phyloP scores from a whole-genome alignment of 2,113 vertebrate genomes.

The Pterophyllum scalare region DNA sequence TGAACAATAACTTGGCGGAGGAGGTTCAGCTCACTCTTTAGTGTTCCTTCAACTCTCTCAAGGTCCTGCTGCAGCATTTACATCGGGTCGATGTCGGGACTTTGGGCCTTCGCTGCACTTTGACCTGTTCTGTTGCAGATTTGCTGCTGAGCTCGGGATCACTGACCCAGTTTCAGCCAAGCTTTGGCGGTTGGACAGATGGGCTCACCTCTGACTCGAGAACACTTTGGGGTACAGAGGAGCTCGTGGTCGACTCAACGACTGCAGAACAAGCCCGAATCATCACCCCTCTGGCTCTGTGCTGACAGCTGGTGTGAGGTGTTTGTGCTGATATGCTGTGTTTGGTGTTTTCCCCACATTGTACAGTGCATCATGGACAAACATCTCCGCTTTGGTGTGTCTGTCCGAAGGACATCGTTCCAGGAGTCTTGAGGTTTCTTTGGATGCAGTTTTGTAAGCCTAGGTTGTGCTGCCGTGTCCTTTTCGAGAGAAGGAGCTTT shows the following conservation, averaged over 20 bases:
- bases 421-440: no score
- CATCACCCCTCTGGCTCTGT: no score
- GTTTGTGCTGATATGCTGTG: no score
- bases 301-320: no score
- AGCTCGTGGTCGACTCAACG: neutral
- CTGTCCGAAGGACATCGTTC: no score
- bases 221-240: neutral
- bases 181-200: neutral
- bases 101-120: neutral
- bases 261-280: neutral
- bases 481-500: no score
- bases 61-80: neutral
- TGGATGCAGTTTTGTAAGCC: no score
- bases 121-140: neutral
- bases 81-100: neutral
- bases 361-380: no score
- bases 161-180: neutral
- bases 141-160: neutral
- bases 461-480: no score
- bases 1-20: neutral
- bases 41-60: neutral
- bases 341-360: no score
- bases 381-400: no score
- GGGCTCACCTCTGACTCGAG: neutral
- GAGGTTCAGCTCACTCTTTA: accelerated